Base-by-base conservation (phyloP, 2,888 invertebrate species). In the Tiliacea aurago region DNA sequence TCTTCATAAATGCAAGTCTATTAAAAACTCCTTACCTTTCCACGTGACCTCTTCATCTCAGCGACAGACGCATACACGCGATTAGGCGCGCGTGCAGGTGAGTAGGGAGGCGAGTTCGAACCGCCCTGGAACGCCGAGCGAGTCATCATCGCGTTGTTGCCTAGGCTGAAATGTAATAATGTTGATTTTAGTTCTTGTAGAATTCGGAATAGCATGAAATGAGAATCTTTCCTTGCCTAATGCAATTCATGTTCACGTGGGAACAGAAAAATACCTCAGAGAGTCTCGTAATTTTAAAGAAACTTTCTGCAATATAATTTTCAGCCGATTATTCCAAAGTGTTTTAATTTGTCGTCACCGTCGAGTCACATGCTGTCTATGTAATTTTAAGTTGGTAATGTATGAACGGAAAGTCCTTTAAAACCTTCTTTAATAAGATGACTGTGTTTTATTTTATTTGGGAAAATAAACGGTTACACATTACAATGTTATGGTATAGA, bases 21-120 rank as follows among this genome's bases (percentile, higher is more conserved):
- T 41, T 49, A 11, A 45, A n/a, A 45, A 9, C 0, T 23, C 4
- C 6, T 53, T 92, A 97, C 97, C 97, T 97, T 98, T 85, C 97
- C 98, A 93, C 98, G 98, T 84, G 97, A 97, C 72, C 99, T 97
- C 94, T 99, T 99, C 99, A 99, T 99, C 93, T 99, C 99, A 0
- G 99, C 98, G 59, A 99, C 99, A 91, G 99, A 99, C 61, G 99
- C 98, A 94, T 99, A 99, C 55, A 99, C 99, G 77, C 98, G 95
- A 51, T 96, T 96, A 65, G 97, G 95, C 4, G 97, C 96, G 1
- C 96, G 97, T 71, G 98, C 97, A 10, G 98, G 98, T 15, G 98
- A 98, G 85, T 97, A 97, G 43, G 97, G 97, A 75, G 97, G 97
- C 73, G 97, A 97, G 88, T 96, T 96, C 68, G 96, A 95, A 2